Conservation (phyloP, 2,888 invertebrate genomes). For the Drosophila meridionalis region DNA sequence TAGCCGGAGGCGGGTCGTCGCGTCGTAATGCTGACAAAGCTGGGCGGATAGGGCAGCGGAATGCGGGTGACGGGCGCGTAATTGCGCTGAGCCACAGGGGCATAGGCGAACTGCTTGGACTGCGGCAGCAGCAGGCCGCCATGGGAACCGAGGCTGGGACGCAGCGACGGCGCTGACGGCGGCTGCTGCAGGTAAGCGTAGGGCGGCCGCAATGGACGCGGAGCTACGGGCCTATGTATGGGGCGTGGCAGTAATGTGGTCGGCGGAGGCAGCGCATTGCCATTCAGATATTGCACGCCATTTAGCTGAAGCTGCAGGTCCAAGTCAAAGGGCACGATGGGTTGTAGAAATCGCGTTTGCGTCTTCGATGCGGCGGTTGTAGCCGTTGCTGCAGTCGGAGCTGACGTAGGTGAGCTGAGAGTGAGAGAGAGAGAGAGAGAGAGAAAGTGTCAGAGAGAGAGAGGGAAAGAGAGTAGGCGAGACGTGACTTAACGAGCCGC, state of each 20-base stretch:
- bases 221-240: slow-evolving; percentile 17
- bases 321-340: slow-evolving; percentile 75
- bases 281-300: slow-evolving; percentile 61
- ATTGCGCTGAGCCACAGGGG: slow-evolving; percentile 72
- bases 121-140: slow-evolving; percentile 49
- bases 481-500: slow-evolving; percentile 44
- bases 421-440: background rate
- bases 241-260: slow-evolving; percentile 35
- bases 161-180: slow-evolving; percentile 3
- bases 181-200: slow-evolving; percentile 39
- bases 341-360: slow-evolving; percentile 53
- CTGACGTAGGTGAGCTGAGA: slow-evolving; percentile 40
- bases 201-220: slow-evolving; percentile 49
- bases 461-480: slow-evolving; percentile 11
- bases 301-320: slow-evolving; percentile 57
- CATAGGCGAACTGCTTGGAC: slow-evolving; percentile 82
- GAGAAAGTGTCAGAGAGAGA: background rate
- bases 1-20: slow-evolving; percentile 42
- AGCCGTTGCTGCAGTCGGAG: slow-evolving; percentile 43
- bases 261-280: slow-evolving; percentile 45
- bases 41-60: slow-evolving; percentile 82
- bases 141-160: slow-evolving; percentile 12
- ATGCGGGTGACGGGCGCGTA: slow-evolving; percentile 52
- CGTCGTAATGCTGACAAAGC: slow-evolving; percentile 82
- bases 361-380: slow-evolving; percentile 45